Base-by-base conservation (phyloP, 2,888 invertebrate genomes). In the Synergus umbraculus region DNA sequence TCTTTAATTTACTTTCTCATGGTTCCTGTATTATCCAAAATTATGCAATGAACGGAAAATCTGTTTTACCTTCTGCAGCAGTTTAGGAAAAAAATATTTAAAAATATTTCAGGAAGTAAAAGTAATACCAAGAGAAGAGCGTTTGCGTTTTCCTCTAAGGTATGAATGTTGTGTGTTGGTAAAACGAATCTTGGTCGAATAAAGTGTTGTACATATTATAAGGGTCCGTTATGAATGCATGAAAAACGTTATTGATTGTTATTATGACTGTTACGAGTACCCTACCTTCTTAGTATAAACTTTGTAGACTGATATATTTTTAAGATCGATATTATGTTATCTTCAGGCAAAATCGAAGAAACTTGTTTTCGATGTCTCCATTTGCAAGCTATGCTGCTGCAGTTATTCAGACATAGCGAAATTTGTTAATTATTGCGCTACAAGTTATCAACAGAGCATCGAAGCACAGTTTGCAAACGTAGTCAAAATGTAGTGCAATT, bases 271-370 rank as follows among this genome's bases (percentile, higher is more conserved):
- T 78, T 85, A 82, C 85, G 85, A 85, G 84, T 87, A 85, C 83
- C 82, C 83, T 85, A 85, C 83, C 84, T 85, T 88, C 80, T 87
- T 90, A 91, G 90, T 90, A 90, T 89, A 91, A 85, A 90, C 86
- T 87, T 89, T 81, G 90, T 92, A 92, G 91, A 92, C 92, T 92
- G 91, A 92, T 91, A 91, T 73, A 73, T 89, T 84, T 87, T 88
- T 92, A 92, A 91, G 92, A 87, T 90, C 88, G 86, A 89, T 88
- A 85, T 86, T 83, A 82, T 79, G 79, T 82, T 82, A 79, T 84
- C 81, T 76, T 73, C 69, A 37, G 49, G 29, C n/a, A n/a, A 73
- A 54, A 73, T 37, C 15, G 80, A 77, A 76, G 67, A 77, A 81
- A 46, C 69, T 84, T 85, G 87, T 85, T 83, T 77, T 77, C 73